phyloP scores from a whole-genome alignment of 2,113 vertebrate species.

The Tiliqua scincoides region DNA sequence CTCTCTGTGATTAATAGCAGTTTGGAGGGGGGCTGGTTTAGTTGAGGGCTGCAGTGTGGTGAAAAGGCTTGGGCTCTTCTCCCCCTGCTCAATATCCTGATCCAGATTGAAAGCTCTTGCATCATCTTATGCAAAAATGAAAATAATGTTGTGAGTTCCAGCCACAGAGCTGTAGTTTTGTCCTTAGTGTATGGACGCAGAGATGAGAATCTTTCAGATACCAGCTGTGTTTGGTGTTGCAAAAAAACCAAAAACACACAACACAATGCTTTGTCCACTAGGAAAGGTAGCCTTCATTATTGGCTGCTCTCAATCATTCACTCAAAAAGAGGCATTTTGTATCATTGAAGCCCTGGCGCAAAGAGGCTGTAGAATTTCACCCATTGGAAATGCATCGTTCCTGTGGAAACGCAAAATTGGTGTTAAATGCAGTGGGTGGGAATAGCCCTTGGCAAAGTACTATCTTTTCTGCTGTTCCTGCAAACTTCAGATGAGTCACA shows the following conservation, averaged over 20 bases:
- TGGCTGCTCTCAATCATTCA: background rate
- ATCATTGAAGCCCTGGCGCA: background rate
- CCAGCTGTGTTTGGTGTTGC: background rate
- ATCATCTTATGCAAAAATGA: too few species aligned
- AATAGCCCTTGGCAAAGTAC: background rate
- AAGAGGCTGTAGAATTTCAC: background rate
- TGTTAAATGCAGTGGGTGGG: slow-evolving; percentile 5
- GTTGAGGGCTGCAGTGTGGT: too few species aligned
- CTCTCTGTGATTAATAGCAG: too few species aligned
- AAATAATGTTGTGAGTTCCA: too few species aligned
- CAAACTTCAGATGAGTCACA: background rate
- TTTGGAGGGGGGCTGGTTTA: too few species aligned
- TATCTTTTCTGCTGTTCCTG: background rate
- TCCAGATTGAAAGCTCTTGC: too few species aligned
- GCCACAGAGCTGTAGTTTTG: background rate
- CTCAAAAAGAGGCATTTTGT: background rate
- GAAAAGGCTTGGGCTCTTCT: too few species aligned
- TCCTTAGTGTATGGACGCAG: background rate
- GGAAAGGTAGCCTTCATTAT: background rate
- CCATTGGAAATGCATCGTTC: background rate
- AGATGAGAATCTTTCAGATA: background rate
- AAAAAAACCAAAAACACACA: too few species aligned
- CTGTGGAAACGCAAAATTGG: background rate
- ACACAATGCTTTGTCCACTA: background rate
- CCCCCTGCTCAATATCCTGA: too few species aligned